Percentiles rank a stretch among this genome's conserved stretches.
Conservation (phyloP, 2,113 vertebrate genomes). For the Hyperoodon ampullatus region DNA sequence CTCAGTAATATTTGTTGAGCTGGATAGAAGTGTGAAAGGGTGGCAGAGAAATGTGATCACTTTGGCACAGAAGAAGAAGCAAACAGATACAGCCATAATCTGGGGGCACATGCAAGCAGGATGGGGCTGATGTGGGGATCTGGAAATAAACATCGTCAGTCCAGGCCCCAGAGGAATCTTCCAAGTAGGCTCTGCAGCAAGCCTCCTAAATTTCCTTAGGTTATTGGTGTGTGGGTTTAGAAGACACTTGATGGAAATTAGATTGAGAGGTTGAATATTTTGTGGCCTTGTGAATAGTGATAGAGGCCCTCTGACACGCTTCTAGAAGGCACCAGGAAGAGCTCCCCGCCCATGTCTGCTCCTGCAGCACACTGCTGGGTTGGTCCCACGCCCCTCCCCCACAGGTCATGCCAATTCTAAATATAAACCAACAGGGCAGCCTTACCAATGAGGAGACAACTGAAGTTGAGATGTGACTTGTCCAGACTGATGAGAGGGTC, state of each 20-base stretch:
- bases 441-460: slow-evolving; percentile 89
- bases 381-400: not conserved
- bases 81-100: not conserved
- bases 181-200: not conserved
- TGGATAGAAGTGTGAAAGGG: not conserved
- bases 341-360: not conserved
- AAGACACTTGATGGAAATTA: not conserved
- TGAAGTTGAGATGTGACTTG: slow-evolving; percentile 88
- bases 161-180: not conserved
- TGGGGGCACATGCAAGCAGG: no score
- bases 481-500: slow-evolving; percentile 90
- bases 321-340: not conserved
- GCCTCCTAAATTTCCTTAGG: not conserved
- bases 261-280: not conserved
- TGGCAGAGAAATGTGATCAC: not conserved
- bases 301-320: not conserved
- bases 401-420: not conserved
- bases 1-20: not conserved
- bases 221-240: not conserved
- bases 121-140: not conserved
- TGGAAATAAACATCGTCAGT: not conserved
- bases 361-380: not conserved
- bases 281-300: not conserved
- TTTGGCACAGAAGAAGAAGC: not conserved
- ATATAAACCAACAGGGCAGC: not conserved